Conservation (phyloP, 2,113 vertebrate species). For the Neolamprologus ventralis region DNA sequence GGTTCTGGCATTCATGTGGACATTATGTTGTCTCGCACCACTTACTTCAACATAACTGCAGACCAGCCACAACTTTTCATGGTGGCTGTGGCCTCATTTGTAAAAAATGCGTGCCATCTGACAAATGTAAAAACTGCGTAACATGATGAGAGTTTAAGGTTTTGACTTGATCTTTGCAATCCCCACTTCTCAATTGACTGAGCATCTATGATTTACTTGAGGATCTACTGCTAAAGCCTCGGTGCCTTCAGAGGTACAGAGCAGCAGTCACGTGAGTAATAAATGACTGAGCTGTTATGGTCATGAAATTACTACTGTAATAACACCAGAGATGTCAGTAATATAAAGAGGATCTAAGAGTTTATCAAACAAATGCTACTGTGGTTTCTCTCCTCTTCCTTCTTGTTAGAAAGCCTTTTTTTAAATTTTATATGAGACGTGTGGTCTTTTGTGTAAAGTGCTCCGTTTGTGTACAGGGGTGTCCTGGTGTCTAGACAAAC, state of each 20-base stretch:
- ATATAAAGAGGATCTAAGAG: background rate
- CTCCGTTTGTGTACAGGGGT: slow-evolving; percentile 39
- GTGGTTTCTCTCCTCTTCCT: background rate
- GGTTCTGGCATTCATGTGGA: background rate
- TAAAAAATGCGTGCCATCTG: background rate
- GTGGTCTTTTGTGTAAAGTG: slow-evolving; percentile 21
- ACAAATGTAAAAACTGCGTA: background rate
- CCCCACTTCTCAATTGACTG: background rate
- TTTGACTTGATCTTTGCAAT: background rate
- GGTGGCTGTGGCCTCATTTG: background rate
- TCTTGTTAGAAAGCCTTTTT: background rate
- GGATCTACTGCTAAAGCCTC: background rate
- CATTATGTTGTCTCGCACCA: background rate
- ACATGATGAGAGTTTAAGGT: background rate
- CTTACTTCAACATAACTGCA: background rate
- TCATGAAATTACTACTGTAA: background rate
- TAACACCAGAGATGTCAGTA: background rate
- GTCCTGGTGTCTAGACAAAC: slow-evolving; percentile 41
- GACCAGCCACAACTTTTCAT: background rate
- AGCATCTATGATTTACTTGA: background rate
- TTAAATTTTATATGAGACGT: background rate
- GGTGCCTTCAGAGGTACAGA: background rate
- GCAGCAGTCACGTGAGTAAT: background rate
- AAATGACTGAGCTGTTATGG: background rate
- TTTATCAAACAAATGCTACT: background rate